Base-by-base conservation (phyloP, 2,888 invertebrate species). In the Cheilosia vulpina region DNA sequence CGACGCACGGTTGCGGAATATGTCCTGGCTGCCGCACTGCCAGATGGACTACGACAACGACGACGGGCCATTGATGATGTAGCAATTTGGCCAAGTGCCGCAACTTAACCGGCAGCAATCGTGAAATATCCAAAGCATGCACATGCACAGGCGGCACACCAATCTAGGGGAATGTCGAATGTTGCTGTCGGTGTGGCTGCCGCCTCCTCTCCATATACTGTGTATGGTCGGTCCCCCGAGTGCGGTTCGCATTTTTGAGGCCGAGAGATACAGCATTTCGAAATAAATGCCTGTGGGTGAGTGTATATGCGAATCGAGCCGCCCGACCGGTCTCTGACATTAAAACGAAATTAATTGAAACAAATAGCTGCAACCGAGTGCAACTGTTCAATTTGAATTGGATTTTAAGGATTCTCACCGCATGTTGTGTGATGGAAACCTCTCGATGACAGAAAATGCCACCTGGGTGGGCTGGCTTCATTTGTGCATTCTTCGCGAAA, bases 341-440 rank as follows among this genome's bases (percentile, higher is more conserved):
- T 84, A 80, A 84, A 84, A 75, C 75, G 75, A 76, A 84, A 76
- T 80, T 84, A 84, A 84, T 84, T 84, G 84, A 84, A 84, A 84
- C 84, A 84, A 84, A 84, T 80, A 84, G 80, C 80, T 69, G 62
- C 75, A 52, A 47, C 47, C 53, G 68, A 69, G 47, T 68, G 77
- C 34, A 53, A 80, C 79, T 80, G 84, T 84, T 84, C 84, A 80
- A 84, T 80, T 80, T 62, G 75, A 80, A 76, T 84, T 80, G 84
- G 80, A 80, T 84, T 84, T 76, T 68, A 80, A 80, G 75, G 84
- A 80, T 84, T 84, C 69, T 65, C 41, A 84, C 80, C 84, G 66
- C 80, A 80, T 72, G 66, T 82, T 72, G 66, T 82, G 65, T 75
- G 65, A 79, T 79, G 69, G 65, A 75, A 79, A 69, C 60, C 80